phyloP scores from a whole-genome alignment of 1,140 invertebrate species.

The Luehdorfia chinensis region DNA sequence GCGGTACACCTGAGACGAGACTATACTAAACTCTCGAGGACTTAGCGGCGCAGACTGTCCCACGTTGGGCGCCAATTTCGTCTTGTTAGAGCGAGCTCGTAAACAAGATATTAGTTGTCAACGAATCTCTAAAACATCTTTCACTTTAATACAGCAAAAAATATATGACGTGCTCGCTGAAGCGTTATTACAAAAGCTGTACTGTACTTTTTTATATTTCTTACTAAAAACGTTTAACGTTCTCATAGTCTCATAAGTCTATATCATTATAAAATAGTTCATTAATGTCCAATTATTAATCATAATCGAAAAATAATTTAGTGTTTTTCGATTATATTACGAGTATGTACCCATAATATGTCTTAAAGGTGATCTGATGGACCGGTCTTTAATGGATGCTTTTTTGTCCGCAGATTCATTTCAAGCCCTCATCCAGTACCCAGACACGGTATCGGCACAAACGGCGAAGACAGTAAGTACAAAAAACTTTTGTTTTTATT shows the following conservation, averaged over 20 bases:
- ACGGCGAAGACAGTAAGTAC: slow-evolving; percentile 93
- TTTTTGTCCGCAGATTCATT: slow-evolving; percentile 92
- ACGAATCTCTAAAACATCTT: slow-evolving; percentile 15
- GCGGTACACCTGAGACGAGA: slow-evolving; percentile 10
- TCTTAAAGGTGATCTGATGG: no score
- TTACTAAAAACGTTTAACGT: no score
- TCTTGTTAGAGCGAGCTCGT: slow-evolving; percentile 13
- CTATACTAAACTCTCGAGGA: slow-evolving; percentile 7
- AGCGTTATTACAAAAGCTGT: not conserved
- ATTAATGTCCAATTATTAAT: no score
- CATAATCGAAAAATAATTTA: no score
- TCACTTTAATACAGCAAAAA: slow-evolving; percentile 6
- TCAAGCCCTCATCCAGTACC: slow-evolving; percentile 99
- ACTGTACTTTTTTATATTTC: no score
- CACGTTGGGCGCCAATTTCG: slow-evolving; percentile 12
- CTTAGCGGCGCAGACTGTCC: slow-evolving; percentile 1
- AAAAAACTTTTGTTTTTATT: slow-evolving; percentile 64
- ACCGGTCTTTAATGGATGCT: not conserved
- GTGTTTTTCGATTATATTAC: no score
- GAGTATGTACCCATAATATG: no score
- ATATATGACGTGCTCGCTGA: not conserved
- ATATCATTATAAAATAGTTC: no score
- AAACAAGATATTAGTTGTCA: slow-evolving; percentile 14
- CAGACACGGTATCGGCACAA: slow-evolving; percentile 96
- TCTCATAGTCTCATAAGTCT: no score